Evolutionary conservation across 2,888 invertebrate species (phyloP).

Genomic region (Eueremaeus valkanovi): DNA sequence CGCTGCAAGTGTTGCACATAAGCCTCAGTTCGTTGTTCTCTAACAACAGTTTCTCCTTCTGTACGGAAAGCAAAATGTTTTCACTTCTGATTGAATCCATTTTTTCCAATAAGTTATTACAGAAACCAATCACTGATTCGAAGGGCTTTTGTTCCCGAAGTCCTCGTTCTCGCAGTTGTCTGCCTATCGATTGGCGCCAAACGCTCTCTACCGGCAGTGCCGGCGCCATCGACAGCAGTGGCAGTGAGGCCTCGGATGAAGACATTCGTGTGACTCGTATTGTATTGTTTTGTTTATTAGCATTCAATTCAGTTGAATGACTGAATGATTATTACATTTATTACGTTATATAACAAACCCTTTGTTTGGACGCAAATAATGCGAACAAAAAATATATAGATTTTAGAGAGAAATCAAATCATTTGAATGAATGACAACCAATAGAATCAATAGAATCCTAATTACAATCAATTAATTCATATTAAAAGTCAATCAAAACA

Average conservation of each 20-base stretch:
- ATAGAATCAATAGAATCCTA: no score
- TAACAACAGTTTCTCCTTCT: conserved; percentile 70
- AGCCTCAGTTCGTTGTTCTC: conserved; percentile 51
- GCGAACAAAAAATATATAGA: conserved; percentile 9
- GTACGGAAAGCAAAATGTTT: conserved; percentile 77
- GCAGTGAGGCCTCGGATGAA: neutral
- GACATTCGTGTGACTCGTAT: neutral
- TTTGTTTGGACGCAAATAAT: neutral
- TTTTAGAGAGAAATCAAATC: neutral
- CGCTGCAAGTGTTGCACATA: conserved; percentile 49
- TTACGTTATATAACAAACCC: neutral
- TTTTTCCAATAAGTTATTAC: conserved; percentile 58
- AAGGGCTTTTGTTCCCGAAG: conserved; percentile 41
- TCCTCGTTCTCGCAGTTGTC: conserved; percentile 39
- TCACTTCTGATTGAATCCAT: conserved; percentile 73
- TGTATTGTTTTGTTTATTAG: no score
- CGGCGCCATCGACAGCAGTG: neutral
- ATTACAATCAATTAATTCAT: neutral
- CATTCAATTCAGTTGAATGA: no score
- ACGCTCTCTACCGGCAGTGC: neutral
- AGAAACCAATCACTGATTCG: conserved; percentile 41
- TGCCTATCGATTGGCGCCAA: conserved; percentile 39
- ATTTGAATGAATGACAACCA: neutral
- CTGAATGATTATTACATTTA: neutral
- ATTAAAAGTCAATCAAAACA: neutral